Base-by-base conservation (phyloP, 2,888 invertebrate genomes). In the Drosophila nr. fundita region DNA sequence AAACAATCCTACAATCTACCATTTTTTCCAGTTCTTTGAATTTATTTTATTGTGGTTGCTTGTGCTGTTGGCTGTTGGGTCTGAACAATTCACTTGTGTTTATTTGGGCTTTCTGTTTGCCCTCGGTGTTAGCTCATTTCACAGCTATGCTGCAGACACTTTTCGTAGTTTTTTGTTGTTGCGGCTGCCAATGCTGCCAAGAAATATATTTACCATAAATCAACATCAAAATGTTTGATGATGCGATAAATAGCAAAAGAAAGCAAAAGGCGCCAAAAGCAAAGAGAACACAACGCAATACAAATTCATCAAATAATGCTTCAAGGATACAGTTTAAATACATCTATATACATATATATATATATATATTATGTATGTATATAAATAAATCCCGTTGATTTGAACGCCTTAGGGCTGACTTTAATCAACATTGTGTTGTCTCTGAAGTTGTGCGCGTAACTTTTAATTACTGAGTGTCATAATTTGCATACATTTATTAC, bases 211-310 rank as follows among this genome's bases (percentile, higher is more conserved):
- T 87, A 86, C 89, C 86, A 87, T 87, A 90, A 87, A 87, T 87
- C 86, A 90, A 90, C 90, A 87, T 87, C 86, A 87, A 83, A 90
- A 87, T 87, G 83, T 90, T 87, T 88, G 86, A 87, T 90, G 90
- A 83, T 90, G 86, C 90, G 90, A 83, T 88, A 90, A 90, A 87
- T 83, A 75, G 86, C 83, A 80, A 80, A 83, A 68, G 67, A 81
- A 76, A 83, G 72, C 65, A 80, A 79, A 73, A 64, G 76, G 73
- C 73, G 73, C 60, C 68, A 68, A 73, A 55, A 72, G 62, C 55
- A 59, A 73, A 61, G 32, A 42, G 13, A 48, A 54, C 55, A 52
- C 50, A 78, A 68, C 40, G 40, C 68, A 50, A 75, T 30, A 27
- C 45, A 48, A 68, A 76, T 58, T 66, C 70, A 66, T 75, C 70